Percentiles rank a stretch among this genome's conserved stretches.
Conservation (phyloP, 1,140 invertebrate genomes). For the Drosophila simulans region DNA sequence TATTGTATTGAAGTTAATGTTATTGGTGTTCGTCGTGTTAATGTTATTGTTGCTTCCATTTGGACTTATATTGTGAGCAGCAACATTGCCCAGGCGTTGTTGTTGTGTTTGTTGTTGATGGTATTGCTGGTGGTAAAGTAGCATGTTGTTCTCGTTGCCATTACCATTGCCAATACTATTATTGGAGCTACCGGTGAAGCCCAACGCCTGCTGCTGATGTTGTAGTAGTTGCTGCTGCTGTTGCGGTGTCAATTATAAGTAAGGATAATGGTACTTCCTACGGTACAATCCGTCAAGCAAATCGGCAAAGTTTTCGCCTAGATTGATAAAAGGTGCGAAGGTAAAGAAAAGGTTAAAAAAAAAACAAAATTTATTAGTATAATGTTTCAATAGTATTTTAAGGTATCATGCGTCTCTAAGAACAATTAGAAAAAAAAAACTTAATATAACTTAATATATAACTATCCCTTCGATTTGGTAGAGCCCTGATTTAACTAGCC, state of each 20-base stretch:
- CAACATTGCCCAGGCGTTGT: constrained; percentile 42
- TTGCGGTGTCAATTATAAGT: constrained; percentile 82
- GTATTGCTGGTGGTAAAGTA: constrained; percentile 49
- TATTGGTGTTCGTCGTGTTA: constrained; percentile 29
- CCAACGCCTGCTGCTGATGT: constrained; percentile 69
- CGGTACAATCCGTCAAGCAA: constrained; percentile 82
- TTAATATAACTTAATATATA: constrained; percentile 13
- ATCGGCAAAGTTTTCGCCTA: constrained; percentile 81
- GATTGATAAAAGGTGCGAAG: constrained; percentile 9
- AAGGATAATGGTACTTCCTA: constrained; percentile 84
- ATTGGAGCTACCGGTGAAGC: constrained; percentile 39
- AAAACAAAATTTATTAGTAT: constrained; percentile 48
- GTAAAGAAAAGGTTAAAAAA: constrained; percentile 15
- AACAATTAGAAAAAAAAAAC: constrained; percentile 18
- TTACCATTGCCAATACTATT: constrained; percentile 43
- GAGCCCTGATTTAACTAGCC: constrained; percentile 44
- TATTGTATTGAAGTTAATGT: constrained; percentile 35
- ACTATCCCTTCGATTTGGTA: constrained; percentile 6
- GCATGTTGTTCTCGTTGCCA: constrained; percentile 42
- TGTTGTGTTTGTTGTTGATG: constrained; percentile 40
- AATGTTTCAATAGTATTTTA: neutral
- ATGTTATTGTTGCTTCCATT: constrained; percentile 45
- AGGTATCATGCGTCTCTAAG: constrained; percentile 20
- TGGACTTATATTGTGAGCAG: constrained; percentile 41
- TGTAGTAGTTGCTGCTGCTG: constrained; percentile 77